Base-by-base conservation (phyloP, 2,888 invertebrate genomes). In the Brachynemurus nebulosus region DNA sequence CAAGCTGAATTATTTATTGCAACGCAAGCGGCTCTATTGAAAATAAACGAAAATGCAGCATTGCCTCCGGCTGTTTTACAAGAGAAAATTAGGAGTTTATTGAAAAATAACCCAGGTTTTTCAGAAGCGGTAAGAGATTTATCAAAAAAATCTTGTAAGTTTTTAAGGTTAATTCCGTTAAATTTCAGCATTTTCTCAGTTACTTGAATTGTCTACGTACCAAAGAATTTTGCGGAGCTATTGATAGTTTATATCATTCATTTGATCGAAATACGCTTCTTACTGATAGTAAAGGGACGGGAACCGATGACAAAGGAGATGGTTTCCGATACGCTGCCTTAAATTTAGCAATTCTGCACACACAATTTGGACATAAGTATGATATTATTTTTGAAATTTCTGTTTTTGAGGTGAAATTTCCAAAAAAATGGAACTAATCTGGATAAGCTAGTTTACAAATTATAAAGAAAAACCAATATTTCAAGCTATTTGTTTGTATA, bases 1-100 rank as follows among this genome's bases (percentile, higher is more conserved):
- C 91, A 92, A 65, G 90, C 91, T 0, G 91, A 92, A 62, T 67
- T 88, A 40, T 86, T 91, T 57, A 82, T 91, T 45, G 82, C 88
- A 1, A 85, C 88, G 55, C 91, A 92, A 65, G 86, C 86, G 8
- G 78, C 80, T 51, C 67, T 89, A 42, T 61, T 93, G 43, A 82
- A 84, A 59, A 83, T 80, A 36, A 85, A 90, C 62, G 88, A 89
- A 58, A 74, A 74, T 41, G 79, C 80, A 55, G 90, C 91, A 0
- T 61, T 90, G 51, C 66, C 78, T 2, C 85, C 92, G 0, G 71
- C 74, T 47, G 77, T 83, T 53, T 64, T 93, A 47, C 88, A 91
- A 58, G 74, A 74, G 55, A 76, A 76, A 48, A 78, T 89, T 21
- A 70, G 71, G 50, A 76, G 80, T 57, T 75, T 90, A 48, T 70